A percentile compares a stretch with the other conserved stretches of the same genome.
Conservation (phyloP, 1,140 invertebrate species). For the Phthorimaea operculella region DNA sequence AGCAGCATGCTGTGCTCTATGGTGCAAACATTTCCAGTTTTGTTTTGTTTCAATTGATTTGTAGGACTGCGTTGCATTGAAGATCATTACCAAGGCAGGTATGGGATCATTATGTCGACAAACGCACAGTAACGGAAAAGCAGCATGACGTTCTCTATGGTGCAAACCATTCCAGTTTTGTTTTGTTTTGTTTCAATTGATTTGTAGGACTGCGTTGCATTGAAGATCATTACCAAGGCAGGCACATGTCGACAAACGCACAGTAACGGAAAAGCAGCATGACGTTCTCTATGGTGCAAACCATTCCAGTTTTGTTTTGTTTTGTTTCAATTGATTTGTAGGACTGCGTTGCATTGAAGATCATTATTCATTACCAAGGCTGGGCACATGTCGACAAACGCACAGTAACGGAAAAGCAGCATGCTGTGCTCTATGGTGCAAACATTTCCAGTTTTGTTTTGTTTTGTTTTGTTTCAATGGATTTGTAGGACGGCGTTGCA, state of each 20-base stretch:
- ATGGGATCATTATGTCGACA: conserved; percentile 15
- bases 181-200: no score
- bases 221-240: conserved; percentile 44
- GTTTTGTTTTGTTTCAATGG: no score
- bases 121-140: no score
- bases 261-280: no score
- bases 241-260: conserved; percentile 11
- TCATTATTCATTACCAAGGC: conserved; percentile 48
- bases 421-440: not conserved
- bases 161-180: no score
- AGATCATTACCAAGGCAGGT: conserved; percentile 42
- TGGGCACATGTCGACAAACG: conserved; percentile 10
- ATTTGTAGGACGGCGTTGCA: conserved; percentile 9
- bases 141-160: no score
- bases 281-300: no score
- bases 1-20: no score
- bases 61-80: conserved; percentile 15
- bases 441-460: no score
- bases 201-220: conserved; percentile 9
- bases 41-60: no score
- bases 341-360: conserved; percentile 21
- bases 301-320: no score
- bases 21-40: no score
- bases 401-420: not conserved
- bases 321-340: not conserved